Evolutionary conservation across 1,140 invertebrate species (phyloP).

Genomic region (Zaprionus africanus): DNA sequence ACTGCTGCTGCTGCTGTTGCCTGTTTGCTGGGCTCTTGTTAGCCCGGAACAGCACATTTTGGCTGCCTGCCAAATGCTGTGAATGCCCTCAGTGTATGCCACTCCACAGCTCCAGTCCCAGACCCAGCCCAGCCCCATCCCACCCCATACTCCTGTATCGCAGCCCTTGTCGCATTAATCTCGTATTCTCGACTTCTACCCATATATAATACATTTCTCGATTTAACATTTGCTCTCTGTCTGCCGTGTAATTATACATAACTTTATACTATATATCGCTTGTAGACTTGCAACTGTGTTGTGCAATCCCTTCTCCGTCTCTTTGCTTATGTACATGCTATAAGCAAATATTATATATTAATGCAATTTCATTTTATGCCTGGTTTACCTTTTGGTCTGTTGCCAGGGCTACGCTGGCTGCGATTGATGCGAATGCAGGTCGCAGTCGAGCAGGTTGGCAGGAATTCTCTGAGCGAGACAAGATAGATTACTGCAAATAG

Average conservation of each 20-base stretch:
- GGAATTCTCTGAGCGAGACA: conserved; percentile 3
- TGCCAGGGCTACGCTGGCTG: background rate
- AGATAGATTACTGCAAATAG: conserved; percentile 12
- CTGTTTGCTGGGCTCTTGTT: conserved; percentile 38
- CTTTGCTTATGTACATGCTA: background rate
- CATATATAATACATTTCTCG: conserved; percentile 10
- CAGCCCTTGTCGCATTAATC: conserved; percentile 42
- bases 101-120: conserved; percentile 13
- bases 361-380: conserved; percentile 47
- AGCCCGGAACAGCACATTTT: conserved; percentile 45
- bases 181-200: conserved; percentile 24
- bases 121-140: background rate
- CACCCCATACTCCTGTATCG: conserved; percentile 4
- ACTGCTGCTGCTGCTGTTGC: conserved; percentile 42
- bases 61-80: conserved; percentile 38
- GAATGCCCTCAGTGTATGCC: conserved; percentile 27
- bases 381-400: conserved; percentile 25
- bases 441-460: conserved; percentile 1
- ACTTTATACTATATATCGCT: conserved; percentile 16
- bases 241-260: conserved; percentile 32
- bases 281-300: background rate
- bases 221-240: conserved; percentile 10
- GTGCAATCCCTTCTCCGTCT: background rate
- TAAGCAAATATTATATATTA: conserved; percentile 25
- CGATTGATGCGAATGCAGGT: conserved; percentile 47